Evolutionary conservation across 1,140 invertebrate species (phyloP), one percentile per base, ranked within the genome.

Genomic region (Thalassaphorura encarpata): DNA sequence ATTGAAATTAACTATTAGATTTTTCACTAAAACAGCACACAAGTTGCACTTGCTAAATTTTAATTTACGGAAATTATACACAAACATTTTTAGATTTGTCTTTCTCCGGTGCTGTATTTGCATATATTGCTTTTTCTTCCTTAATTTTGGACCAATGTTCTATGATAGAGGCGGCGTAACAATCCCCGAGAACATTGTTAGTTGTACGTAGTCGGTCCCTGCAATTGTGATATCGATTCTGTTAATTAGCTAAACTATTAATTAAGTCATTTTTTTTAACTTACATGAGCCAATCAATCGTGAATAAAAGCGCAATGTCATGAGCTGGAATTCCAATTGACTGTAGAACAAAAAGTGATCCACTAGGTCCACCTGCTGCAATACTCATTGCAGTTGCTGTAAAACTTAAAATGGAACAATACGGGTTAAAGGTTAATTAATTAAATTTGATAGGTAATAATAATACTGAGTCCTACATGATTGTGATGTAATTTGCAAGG

Each of bases 141-240:
- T n/a, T n/a, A n/a, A n/a, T n/a, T n/a, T n/a, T n/a, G n/a, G 68
- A 67, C 24, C 79, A 60, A 61, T 79, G 75, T 54, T 74, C 64
- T 0, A 80, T 75, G 29, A 80, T 77, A 1, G 75, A 78, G 2
- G 77, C 76, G 13, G 78, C 79, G 56, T 75, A 72, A 1, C 75
- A 70, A 65, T 80, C 79, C 0, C 79, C 79, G 13, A 47, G n/a
- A 3, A 13, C n/a, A 24, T 47, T 8, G 5, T 19, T 23, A 26
- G 21, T 23, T 4, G 27, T 47, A 15, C 13, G 13, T 18, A 47
- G 45, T 4, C 45, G 45, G 26, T 47, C 45, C 24, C 45, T 47
- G 21, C n/a, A n/a, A n/a, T n/a, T n/a, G n/a, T n/a, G n/a, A n/a
- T n/a, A n/a, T 36, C n/a, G n/a, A 36, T 36, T 11, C n/a, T 36